These are phyloP conservation scores for Hylomyscus alleni DNA, from an alignment of 2,797 vertebrate species.

Conservation along the genomic window DNA sequence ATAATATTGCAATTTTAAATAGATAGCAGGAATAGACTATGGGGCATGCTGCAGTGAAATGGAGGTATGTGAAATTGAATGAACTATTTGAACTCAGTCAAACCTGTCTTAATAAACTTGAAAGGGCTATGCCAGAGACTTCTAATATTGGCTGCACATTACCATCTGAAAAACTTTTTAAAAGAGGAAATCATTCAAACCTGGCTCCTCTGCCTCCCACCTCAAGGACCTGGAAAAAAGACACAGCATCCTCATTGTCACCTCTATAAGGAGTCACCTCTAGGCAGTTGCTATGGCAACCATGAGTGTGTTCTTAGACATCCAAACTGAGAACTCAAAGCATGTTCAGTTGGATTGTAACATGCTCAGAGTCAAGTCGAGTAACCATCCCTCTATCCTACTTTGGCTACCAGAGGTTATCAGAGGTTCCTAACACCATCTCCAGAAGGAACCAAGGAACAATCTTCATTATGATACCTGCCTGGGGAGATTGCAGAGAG, in stretches of 20 bases:
- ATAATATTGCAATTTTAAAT: conserved; percentile 30
- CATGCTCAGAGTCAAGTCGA: neutral
- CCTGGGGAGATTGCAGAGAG: neutral
- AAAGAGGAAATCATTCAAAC: conserved; percentile 37
- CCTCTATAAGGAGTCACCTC: conserved; percentile 25
- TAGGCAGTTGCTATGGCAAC: conserved; percentile 78
- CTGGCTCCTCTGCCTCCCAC: neutral
- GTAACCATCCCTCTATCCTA: neutral
- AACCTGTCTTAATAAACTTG: conserved; percentile 57
- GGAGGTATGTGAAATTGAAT: neutral
- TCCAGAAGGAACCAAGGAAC: conserved; percentile 15
- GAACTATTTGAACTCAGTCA: conserved; percentile 52
- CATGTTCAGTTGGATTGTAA: conserved; percentile 43
- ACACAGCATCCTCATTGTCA: conserved; percentile 6
- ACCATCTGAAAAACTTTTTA: conserved; percentile 58
- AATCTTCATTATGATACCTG: neutral
- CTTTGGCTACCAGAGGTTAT: neutral
- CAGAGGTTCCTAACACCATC: neutral
- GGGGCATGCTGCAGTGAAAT: conserved; percentile 54
- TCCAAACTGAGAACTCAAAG: conserved; percentile 64
- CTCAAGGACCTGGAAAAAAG: conserved; percentile 36
- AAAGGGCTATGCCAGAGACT: neutral
- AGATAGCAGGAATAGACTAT: conserved; percentile 7
- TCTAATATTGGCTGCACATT: neutral
- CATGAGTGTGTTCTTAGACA: conserved; percentile 30